Evolutionary conservation across 2,888 invertebrate species (phyloP).

Genomic region (Ormyrus thymus): DNA sequence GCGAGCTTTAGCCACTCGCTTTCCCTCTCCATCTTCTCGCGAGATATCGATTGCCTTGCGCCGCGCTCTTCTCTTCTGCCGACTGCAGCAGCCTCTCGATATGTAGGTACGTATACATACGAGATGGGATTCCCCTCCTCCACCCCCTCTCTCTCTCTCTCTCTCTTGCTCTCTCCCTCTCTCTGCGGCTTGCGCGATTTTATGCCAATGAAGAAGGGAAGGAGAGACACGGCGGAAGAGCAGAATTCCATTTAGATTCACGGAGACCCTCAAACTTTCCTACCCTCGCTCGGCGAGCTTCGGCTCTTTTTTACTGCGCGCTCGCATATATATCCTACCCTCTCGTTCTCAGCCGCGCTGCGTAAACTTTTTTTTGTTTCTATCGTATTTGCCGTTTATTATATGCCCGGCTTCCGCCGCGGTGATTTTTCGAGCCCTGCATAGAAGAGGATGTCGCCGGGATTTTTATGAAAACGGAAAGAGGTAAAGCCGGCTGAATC

Average conservation of each 20-base stretch:
- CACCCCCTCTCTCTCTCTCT: conserved; percentile 13
- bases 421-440: too few relatives aligned
- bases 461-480: too few relatives aligned
- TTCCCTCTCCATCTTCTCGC: not conserved
- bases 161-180: not conserved
- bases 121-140: not conserved
- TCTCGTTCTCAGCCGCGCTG: too few relatives aligned
- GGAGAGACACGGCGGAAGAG: not conserved
- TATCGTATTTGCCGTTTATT: too few relatives aligned
- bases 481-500: too few relatives aligned
- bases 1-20: not conserved
- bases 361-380: too few relatives aligned
- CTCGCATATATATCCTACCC: too few relatives aligned
- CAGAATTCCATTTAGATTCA: conserved; percentile 34
- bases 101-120: not conserved
- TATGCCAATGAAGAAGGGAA: not conserved
- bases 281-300: not conserved
- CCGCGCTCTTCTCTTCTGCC: too few relatives aligned
- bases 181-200: not conserved
- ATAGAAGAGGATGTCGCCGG: too few relatives aligned
- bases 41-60: conserved; percentile 25
- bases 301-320: too few relatives aligned
- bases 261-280: not conserved
- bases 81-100: too few relatives aligned
- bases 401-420: too few relatives aligned